Base-by-base conservation (phyloP, 64 coral and sea anemone genomes). In the Montipora efflorescens region DNA sequence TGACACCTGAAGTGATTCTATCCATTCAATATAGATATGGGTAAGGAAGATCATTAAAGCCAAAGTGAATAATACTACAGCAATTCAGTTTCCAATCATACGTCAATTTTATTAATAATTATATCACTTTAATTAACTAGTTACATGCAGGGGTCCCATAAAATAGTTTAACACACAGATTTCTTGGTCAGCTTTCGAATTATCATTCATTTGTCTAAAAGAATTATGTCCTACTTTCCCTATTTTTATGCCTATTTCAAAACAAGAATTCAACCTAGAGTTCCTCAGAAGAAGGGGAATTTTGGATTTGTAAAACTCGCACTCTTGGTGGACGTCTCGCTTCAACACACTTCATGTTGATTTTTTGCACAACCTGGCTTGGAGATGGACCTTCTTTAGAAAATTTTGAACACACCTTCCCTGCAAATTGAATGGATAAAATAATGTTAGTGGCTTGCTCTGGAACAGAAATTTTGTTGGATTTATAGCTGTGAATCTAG, bases 381-480 rank as follows among this genome's bases (percentile, higher is more conserved):
- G 59, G 59, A 64, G 59, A 10, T 11, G 8, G 59, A 0, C 59
- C 59, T 64, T 25, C 59, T 64, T 64, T 64, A 6, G 13, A 64
- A 64, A 64, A 64, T 64, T 64, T 64, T 64, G 59, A 64, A 64
- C 59, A 36, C 74, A 77, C 74, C 36, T 77, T 77, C 22, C 74
- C 74, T 77, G 44, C 1, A 77, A 46, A 77, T 28, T 3, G 23
- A 77, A 47, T 77, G 22, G 36, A 77, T 28, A 45, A 77, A 44
- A 43, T 44, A 77, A 47, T 77, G 23, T 74, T 74, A 74, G 20
- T 5, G 2, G 71, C 20, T 74, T 16, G 14, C 36, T 77, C 74
- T 44, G 5, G 21, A 44, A 46, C 36, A 77, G 23, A 44, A 44
- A 77, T 46, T 46, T 44, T 44, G 36, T 46, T 12, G 8, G 21